Percentiles rank a stretch among this genome's conserved stretches.
These are phyloP conservation scores for Lamproptera curius DNA, from an alignment of 2,888 invertebrate genomes.

Conservation along the genomic window DNA sequence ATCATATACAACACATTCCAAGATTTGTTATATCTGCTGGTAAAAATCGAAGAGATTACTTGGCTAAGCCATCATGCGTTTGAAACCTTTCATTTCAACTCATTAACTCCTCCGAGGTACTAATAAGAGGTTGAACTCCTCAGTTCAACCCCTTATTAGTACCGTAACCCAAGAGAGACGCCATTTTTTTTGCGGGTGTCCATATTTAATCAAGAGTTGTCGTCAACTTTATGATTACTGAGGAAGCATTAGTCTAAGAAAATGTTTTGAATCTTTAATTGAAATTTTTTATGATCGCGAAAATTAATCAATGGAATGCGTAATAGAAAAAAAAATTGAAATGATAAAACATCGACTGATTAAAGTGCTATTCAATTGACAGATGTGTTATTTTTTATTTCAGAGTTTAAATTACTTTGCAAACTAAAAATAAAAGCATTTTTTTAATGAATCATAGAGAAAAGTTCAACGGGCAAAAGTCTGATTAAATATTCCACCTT, in stretches of 20 bases:
- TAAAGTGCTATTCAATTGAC: too few relatives aligned
- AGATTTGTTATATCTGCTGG: not conserved
- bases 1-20: not conserved
- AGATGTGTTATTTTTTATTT: too few relatives aligned
- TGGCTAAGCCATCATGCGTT: not conserved
- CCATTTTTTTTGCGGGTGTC: constrained; percentile 5
- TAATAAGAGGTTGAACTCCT: constrained; percentile 1
- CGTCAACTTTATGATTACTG: not conserved
- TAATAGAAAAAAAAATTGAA: too few relatives aligned
- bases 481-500: not conserved
- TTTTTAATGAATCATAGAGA: too few relatives aligned
- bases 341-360: too few relatives aligned
- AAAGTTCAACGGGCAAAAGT: too few relatives aligned
- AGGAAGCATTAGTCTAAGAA: not conserved
- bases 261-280: not conserved
- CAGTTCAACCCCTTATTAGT: constrained; percentile 4
- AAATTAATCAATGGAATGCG: too few relatives aligned
- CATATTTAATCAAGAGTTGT: constrained; percentile 8
- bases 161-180: constrained; percentile 2
- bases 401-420: too few relatives aligned
- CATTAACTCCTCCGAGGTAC: too few relatives aligned
- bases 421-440: too few relatives aligned
- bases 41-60: constrained; percentile 1
- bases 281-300: too few relatives aligned
- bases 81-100: too few relatives aligned